Base-by-base conservation (phyloP, 30 jellyfish, hydroid and myxozoan species). In the Pelagia noctiluca region DNA sequence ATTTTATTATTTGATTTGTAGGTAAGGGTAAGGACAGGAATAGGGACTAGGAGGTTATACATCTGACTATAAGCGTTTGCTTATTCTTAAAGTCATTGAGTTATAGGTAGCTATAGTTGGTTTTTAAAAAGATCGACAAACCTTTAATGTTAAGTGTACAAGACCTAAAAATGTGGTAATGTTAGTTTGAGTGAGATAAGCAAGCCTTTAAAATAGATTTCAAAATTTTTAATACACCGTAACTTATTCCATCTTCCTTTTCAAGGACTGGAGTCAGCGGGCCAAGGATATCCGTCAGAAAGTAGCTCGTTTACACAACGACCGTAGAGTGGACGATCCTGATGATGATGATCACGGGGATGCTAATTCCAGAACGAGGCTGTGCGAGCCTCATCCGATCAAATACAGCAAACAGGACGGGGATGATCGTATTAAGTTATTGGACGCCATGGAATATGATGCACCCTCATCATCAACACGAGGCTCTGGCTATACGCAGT, bases 191-290 rank as follows among this genome's bases (percentile, higher is more conserved):
- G 24, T 73, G 12, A 30, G 38, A 12, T 73, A 28, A 3, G 16
- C 38, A 4, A 18, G 1, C 1, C 42, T 73, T 46, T n/a, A n/a
- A n/a, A n/a, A 13, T 19, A 50, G 49, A n/a, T 13, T 22, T 18
- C 28, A 24, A 19, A 37, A 3, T 49, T 75, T 21, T 24, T 11
- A 10, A 53, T 1, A 13, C 28, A n/a, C n/a, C n/a, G n/a, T n/a
- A n/a, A n/a, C n/a, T n/a, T n/a, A n/a, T 16, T 75, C 22, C 22
- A 29, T 11, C 49, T 47, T 5, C 23, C 30, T 2, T 12, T 0
- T 19, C 33, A n/a, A 82, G 92, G 86, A 79, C 31, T 85, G 98
- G 98, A 57, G 88, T 42, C 78, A 73, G 18, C 37, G 96, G 38
- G 94, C 97, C n/a, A 85, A 67, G 19, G 63, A 78, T 21, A 75